These are phyloP conservation scores for Neogobius melanostomus DNA, from an alignment of 2,113 vertebrate species.

Conservation along the genomic window DNA sequence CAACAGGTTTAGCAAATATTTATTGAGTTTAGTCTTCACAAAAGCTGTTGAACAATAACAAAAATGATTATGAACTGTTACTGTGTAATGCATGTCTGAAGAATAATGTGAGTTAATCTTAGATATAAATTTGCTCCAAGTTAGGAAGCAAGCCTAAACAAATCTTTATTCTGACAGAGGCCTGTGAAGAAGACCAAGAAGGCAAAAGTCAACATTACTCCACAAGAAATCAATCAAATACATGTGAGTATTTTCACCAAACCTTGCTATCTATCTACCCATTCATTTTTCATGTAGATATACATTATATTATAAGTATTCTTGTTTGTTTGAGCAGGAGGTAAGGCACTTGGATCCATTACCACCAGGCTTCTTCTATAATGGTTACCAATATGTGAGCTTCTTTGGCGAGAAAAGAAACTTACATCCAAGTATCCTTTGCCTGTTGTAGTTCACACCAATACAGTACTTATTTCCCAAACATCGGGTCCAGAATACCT, in stretches of 20 bases:
- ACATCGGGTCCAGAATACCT: not conserved
- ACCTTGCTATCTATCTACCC: not conserved
- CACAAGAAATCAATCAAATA: constrained; percentile 89
- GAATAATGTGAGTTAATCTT: too few species aligned
- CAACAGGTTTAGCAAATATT: not conserved
- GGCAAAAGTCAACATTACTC: constrained; percentile 84
- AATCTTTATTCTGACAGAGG: constrained; percentile 71
- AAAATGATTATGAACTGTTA: not conserved
- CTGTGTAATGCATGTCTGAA: too few species aligned
- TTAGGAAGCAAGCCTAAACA: not conserved
- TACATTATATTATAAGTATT: not conserved
- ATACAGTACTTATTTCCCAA: too few species aligned
- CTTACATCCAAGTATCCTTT: constrained; percentile 94
- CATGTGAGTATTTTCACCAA: constrained; percentile 80
- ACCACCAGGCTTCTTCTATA: constrained; percentile 92
- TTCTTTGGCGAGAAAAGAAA: constrained; percentile 91
- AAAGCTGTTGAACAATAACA: not conserved
- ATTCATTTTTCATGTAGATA: not conserved
- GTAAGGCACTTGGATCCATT: constrained; percentile 88
- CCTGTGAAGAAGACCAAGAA: constrained; percentile 84
- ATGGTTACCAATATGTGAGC: constrained; percentile 89
- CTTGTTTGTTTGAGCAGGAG: constrained; percentile 65
- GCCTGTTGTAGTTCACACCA: not conserved
- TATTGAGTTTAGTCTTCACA: not conserved
- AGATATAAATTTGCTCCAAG: too few species aligned